Conservation (phyloP, 2,888 invertebrate genomes). For the Ecliptopera silaceata region DNA sequence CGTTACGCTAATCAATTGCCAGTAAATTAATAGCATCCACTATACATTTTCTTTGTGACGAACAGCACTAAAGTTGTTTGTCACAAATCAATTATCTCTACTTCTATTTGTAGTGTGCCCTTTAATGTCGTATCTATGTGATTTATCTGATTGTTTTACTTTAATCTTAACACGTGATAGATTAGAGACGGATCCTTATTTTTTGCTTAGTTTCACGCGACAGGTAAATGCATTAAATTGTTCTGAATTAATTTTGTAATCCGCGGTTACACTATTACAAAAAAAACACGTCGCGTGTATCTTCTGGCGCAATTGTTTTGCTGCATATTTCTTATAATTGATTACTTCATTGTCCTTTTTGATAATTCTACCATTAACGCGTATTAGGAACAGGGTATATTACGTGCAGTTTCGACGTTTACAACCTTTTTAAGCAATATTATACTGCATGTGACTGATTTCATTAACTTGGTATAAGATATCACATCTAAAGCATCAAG, state of each 20-base stretch:
- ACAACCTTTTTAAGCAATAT: background rate
- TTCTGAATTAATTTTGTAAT: conserved; percentile 42
- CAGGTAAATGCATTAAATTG: conserved; percentile 31
- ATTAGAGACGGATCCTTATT: conserved; percentile 13
- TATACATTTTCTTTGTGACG: conserved; percentile 12
- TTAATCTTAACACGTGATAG: conserved; percentile 29
- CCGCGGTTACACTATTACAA: conserved; percentile 34
- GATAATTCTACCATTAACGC: background rate
- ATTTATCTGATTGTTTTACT: conserved; percentile 32
- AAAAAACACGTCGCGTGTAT: conserved; percentile 49
- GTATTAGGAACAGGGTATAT: background rate
- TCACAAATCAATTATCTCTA: conserved; percentile 21
- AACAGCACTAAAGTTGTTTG: conserved; percentile 17
- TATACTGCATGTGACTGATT: conserved; percentile 18
- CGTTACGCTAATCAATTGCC: conserved; percentile 34
- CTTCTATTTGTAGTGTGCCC: conserved; percentile 26
- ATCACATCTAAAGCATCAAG: conserved; percentile 46
- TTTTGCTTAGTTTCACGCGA: conserved; percentile 13
- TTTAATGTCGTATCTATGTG: conserved; percentile 25
- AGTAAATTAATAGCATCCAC: conserved; percentile 26
- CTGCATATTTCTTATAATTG: conserved; percentile 33
- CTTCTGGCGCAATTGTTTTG: conserved; percentile 45
- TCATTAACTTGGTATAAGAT: conserved; percentile 37
- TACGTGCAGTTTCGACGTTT: conserved; percentile 1
- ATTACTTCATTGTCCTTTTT: conserved; percentile 37